phyloP scores from a whole-genome alignment of 2,888 invertebrate species.

The Terebella lapidaria region DNA sequence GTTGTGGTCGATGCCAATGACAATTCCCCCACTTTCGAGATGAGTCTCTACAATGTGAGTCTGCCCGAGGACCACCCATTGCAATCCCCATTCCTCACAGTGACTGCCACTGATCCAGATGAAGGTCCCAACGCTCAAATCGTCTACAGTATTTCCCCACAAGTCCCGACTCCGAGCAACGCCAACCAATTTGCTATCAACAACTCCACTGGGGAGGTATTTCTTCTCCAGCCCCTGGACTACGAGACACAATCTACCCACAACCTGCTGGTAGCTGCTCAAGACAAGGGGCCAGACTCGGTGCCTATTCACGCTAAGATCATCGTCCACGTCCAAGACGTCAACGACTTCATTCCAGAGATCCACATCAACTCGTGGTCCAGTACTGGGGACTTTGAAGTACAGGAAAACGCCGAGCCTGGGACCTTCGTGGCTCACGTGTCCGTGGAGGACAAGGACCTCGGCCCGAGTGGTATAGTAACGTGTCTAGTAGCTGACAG shows the following conservation, averaged over 20 bases:
- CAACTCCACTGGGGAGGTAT: conserved; percentile 19
- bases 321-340: conserved; percentile 17
- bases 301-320: conserved; percentile 13
- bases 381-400: conserved; percentile 13
- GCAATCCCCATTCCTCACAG: conserved; percentile 32
- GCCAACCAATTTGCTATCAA: conserved; percentile 17
- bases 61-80: conserved; percentile 59
- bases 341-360: conserved; percentile 23
- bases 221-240: conserved; percentile 12
- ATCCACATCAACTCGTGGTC: conserved; percentile 18
- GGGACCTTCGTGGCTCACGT: conserved; percentile 44
- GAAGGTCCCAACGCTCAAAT: conserved; percentile 30
- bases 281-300: conserved; percentile 13
- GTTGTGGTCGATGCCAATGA: conserved; percentile 45
- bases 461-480: conserved; percentile 39
- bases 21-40: conserved; percentile 52
- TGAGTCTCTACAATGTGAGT: conserved; percentile 79
- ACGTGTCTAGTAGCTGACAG: conserved; percentile 27
- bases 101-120: conserved; percentile 41
- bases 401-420: conserved; percentile 26
- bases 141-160: conserved; percentile 29
- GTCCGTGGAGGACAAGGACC: conserved; percentile 41
- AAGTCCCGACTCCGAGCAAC: conserved; percentile 24
- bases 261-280: conserved; percentile 14
- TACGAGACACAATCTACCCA: conserved; percentile 14